Evolutionary conservation across 1,140 invertebrate species (phyloP).

Genomic region (Radopholus similis): DNA sequence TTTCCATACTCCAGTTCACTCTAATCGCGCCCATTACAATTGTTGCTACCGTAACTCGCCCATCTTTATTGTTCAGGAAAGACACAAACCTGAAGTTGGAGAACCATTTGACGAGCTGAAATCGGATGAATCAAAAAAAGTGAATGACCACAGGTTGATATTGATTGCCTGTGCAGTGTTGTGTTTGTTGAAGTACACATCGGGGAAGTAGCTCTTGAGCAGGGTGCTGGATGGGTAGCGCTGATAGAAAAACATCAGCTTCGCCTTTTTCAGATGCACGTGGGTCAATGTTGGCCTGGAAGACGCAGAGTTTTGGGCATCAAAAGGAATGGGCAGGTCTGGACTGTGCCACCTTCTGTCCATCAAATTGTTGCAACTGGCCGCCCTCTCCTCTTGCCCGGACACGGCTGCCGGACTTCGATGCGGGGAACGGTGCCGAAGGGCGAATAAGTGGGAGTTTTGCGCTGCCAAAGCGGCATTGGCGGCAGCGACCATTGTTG

Average conservation of each 20-base stretch:
- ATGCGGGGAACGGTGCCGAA: background rate
- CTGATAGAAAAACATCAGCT: conserved; percentile 99
- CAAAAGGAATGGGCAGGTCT: background rate
- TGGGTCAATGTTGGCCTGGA: conserved; percentile 72
- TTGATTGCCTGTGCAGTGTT: conserved; percentile 81
- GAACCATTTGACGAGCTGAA: conserved; percentile 95
- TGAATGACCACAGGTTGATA: background rate
- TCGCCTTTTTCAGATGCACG: conserved; percentile 98
- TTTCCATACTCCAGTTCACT: too few species aligned
- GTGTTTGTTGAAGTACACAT: conserved; percentile 99
- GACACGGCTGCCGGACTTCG: background rate
- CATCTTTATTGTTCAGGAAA: background rate
- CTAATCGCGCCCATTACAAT: too few species aligned
- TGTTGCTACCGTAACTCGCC: background rate
- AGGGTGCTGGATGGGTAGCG: conserved; percentile 95
- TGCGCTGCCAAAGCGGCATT: background rate
- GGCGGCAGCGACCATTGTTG: background rate
- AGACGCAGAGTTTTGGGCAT: background rate
- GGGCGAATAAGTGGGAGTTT: too few species aligned
- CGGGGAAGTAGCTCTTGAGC: conserved; percentile 99
- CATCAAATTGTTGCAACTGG: background rate
- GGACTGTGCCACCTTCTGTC: background rate
- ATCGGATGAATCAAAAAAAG: background rate
- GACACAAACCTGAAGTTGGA: conserved; percentile 82
- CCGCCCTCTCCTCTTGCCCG: background rate